A percentile compares a stretch with the other conserved stretches of the same genome.
phyloP scores from a whole-genome alignment of 2,888 invertebrate genomes.

The Sesia apiformis region DNA sequence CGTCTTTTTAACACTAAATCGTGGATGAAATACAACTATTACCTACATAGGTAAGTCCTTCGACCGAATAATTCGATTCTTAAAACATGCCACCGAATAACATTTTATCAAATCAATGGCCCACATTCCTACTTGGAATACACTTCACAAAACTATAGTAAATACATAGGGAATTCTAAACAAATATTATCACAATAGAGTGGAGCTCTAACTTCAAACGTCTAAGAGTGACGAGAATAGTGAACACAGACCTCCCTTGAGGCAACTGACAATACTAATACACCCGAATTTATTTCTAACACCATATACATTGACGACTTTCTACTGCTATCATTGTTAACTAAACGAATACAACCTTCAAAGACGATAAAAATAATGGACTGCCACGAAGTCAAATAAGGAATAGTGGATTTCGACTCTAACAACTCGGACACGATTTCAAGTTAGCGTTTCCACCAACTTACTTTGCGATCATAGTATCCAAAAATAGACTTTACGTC shows the following conservation, averaged over 20 bases:
- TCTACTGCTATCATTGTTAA: too few relatives aligned
- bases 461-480: conserved; percentile 5
- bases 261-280: conserved; percentile 23
- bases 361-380: too few relatives aligned
- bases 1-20: too few relatives aligned
- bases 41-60: too few relatives aligned
- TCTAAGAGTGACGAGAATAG: conserved; percentile 11
- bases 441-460: conserved; percentile 32
- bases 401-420: conserved; percentile 22
- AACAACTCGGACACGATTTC: conserved; percentile 48
- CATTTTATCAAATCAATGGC: too few relatives aligned
- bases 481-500: conserved; percentile 14
- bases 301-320: conserved; percentile 7
- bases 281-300: conserved; percentile 4
- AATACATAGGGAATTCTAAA: conserved; percentile 4
- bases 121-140: too few relatives aligned
- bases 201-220: conserved; percentile 15
- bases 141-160: neutral
- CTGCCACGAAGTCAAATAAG: too few relatives aligned
- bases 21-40: too few relatives aligned
- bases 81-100: too few relatives aligned
- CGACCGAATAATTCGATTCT: too few relatives aligned
- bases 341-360: too few relatives aligned
- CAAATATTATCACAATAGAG: conserved; percentile 27
- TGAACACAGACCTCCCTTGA: conserved; percentile 30